These are phyloP conservation scores for Aspidoscelis tigris DNA, from an alignment of 2,113 vertebrate species.

Conservation along the genomic window DNA sequence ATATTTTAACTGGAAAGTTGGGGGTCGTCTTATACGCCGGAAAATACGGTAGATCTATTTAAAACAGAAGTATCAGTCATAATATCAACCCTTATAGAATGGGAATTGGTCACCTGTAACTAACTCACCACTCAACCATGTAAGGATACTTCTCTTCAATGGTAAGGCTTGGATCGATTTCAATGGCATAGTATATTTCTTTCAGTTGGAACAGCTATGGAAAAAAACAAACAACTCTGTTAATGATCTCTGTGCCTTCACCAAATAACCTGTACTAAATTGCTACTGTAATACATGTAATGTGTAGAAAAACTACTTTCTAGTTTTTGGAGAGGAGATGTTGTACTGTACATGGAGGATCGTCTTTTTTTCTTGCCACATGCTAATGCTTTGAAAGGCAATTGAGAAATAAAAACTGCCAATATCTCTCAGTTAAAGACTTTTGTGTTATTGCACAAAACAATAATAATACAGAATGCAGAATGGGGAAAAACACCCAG, in stretches of 20 bases:
- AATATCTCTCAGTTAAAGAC: background rate
- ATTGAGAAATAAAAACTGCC: background rate
- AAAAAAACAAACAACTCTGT: background rate
- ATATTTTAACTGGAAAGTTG: too few species aligned
- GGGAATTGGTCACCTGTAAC: background rate
- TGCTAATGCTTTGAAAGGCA: background rate
- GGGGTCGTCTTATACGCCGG: too few species aligned
- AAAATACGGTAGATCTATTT: background rate
- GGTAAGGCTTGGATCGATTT: slow-evolving; percentile 91
- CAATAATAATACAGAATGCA: background rate
- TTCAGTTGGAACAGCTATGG: slow-evolving; percentile 88
- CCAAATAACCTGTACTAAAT: slow-evolving; percentile 1
- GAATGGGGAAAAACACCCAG: background rate
- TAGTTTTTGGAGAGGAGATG: background rate
- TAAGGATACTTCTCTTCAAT: slow-evolving; percentile 94
- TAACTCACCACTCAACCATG: slow-evolving; percentile 97
- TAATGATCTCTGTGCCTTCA: background rate
- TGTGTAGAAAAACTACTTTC: background rate
- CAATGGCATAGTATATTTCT: slow-evolving; percentile 95
- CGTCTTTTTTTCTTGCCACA: too few species aligned
- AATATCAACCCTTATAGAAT: background rate
- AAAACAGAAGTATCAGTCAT: background rate
- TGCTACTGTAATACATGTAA: background rate
- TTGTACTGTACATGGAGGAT: background rate
- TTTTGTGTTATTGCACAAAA: background rate